A percentile compares a stretch with the other conserved stretches of the same genome.
Evolutionary conservation across 2,797 vertebrate species (phyloP).

Genomic region (Microhierax caerulescens): DNA sequence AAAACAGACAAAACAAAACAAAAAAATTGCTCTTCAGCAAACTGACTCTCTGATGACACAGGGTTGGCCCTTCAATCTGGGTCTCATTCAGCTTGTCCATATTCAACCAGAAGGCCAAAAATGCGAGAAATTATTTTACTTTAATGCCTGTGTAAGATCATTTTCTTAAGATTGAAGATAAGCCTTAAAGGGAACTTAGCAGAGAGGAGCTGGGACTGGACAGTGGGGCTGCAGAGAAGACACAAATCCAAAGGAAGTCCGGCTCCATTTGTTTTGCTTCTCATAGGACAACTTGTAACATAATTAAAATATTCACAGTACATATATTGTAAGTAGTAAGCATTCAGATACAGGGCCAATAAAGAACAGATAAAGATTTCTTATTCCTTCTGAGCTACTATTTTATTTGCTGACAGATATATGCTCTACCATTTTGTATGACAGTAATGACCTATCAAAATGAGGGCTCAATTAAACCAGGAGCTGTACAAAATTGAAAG

Average conservation of each 20-base stretch:
- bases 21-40: not conserved
- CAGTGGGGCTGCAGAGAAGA: not conserved
- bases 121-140: not conserved
- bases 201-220: not conserved
- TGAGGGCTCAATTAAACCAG: not conserved
- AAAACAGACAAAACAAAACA: slow-evolving; percentile 39
- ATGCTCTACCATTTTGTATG: not conserved
- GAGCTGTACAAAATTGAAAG: not conserved
- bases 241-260: not conserved
- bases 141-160: not conserved
- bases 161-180: not conserved
- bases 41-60: not conserved
- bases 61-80: not conserved
- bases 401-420: not conserved
- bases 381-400: not conserved
- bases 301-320: not conserved
- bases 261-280: not conserved
- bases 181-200: not conserved
- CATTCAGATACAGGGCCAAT: not conserved
- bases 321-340: not conserved
- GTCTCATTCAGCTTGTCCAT: not conserved
- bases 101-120: not conserved
- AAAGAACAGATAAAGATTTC: not conserved
- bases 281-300: not conserved
- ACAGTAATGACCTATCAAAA: not conserved